Conservation (phyloP, 1,140 invertebrate genomes). For the Pseudomyrmex gracilis region DNA sequence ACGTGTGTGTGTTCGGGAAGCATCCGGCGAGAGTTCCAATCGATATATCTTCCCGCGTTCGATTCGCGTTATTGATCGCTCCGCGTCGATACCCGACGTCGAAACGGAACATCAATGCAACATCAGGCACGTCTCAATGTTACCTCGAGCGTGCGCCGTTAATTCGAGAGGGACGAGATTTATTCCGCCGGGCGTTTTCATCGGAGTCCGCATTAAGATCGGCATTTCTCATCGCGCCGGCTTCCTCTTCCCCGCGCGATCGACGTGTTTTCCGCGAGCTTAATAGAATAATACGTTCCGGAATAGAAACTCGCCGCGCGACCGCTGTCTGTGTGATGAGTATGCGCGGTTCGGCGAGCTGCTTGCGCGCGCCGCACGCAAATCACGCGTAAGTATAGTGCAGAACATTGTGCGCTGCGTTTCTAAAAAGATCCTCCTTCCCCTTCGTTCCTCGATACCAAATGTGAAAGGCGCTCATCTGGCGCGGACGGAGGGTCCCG, state of each 20-base stretch:
- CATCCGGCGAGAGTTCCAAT: too few species aligned
- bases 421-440: constrained; percentile 11
- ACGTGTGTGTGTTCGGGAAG: neutral
- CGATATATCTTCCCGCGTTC: neutral
- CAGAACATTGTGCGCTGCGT: constrained; percentile 17
- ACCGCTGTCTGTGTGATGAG: constrained; percentile 14
- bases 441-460: constrained; percentile 7
- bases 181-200: constrained; percentile 27
- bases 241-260: constrained; percentile 20
- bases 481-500: constrained; percentile 2
- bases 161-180: constrained; percentile 17
- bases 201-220: constrained; percentile 8
- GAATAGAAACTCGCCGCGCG: constrained; percentile 30
- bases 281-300: constrained; percentile 53
- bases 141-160: constrained; percentile 31
- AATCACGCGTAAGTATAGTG: constrained; percentile 51
- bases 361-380: constrained; percentile 42
- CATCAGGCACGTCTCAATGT: constrained; percentile 28
- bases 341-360: constrained; percentile 33
- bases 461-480: constrained; percentile 58
- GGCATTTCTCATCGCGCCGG: constrained; percentile 17
- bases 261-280: neutral
- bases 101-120: neutral
- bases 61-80: constrained; percentile 24
- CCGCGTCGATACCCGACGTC: neutral